These are phyloP conservation scores for Epistrophe eligans DNA, from an alignment of 2,888 invertebrate species.

Conservation along the genomic window DNA sequence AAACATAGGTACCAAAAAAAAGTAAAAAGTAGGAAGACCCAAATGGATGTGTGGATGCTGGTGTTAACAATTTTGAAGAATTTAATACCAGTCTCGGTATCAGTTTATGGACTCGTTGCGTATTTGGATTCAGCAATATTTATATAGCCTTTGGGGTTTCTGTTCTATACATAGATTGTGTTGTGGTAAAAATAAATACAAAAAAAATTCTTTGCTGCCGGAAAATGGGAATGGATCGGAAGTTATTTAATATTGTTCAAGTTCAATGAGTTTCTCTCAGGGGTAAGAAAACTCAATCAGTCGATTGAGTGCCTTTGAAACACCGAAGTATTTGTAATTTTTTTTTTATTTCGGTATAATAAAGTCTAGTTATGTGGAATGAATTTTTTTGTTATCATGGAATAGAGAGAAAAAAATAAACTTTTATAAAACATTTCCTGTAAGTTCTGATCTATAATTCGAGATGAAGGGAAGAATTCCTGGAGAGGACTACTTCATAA, in stretches of 20 bases:
- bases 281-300: conserved; percentile 64
- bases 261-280: conserved; percentile 47
- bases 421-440: not conserved
- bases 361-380: conserved; percentile 21
- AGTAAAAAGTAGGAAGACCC: conserved; percentile 3
- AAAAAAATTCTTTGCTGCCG: conserved; percentile 22
- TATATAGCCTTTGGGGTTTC: conserved; percentile 1
- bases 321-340: conserved; percentile 36
- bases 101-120: conserved; percentile 50
- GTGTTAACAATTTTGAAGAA: conserved; percentile 51
- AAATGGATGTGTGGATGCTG: conserved; percentile 23
- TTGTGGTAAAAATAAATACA: not conserved
- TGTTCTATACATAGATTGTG: conserved; percentile 6
- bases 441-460: not conserved
- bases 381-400: not conserved
- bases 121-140: conserved; percentile 36
- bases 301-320: conserved; percentile 61
- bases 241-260: conserved; percentile 68
- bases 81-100: conserved; percentile 64
- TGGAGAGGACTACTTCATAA: too few species aligned
- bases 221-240: conserved; percentile 4
- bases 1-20: not conserved
- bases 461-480: too few species aligned
- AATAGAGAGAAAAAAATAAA: not conserved
- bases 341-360: not conserved